Percentiles rank a stretch among this genome's conserved stretches.
Evolutionary conservation across 2,113 vertebrate species (phyloP).

Genomic region (Cynopterus brachyotis): DNA sequence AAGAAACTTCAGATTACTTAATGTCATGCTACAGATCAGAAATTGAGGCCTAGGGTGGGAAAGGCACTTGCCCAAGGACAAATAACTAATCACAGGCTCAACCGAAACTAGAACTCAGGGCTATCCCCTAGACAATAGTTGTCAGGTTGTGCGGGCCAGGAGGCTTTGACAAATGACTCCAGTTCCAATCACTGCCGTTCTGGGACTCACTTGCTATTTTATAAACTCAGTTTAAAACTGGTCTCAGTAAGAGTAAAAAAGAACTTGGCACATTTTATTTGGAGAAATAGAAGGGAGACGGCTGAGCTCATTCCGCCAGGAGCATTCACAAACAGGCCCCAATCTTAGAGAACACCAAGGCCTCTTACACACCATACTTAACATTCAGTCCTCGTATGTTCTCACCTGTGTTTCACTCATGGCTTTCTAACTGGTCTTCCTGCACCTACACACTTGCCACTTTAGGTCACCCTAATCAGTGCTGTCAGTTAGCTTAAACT

Average conservation of each 20-base stretch:
- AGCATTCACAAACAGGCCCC: not conserved
- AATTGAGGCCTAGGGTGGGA: not conserved
- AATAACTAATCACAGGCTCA: not conserved
- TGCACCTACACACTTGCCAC: not conserved
- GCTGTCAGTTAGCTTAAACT: not conserved
- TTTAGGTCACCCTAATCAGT: not conserved
- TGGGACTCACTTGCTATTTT: not conserved
- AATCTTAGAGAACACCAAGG: not conserved
- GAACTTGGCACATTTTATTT: not conserved
- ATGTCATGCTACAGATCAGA: slow-evolving; percentile 15
- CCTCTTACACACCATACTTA: not conserved
- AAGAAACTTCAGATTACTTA: not conserved
- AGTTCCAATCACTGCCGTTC: not conserved
- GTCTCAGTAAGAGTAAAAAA: not conserved
- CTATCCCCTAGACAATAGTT: not conserved
- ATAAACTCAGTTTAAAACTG: slow-evolving; percentile 2
- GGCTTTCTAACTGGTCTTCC: not conserved
- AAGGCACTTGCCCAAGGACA: not conserved
- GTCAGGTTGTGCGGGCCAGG: not conserved
- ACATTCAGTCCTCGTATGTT: not conserved
- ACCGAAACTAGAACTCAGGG: not conserved
- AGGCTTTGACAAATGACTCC: not conserved
- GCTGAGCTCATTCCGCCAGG: not conserved
- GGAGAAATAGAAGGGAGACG: not conserved
- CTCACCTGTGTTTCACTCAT: not conserved